phyloP scores from a whole-genome alignment of 2,113 vertebrate species.

The Castor canadensis region DNA sequence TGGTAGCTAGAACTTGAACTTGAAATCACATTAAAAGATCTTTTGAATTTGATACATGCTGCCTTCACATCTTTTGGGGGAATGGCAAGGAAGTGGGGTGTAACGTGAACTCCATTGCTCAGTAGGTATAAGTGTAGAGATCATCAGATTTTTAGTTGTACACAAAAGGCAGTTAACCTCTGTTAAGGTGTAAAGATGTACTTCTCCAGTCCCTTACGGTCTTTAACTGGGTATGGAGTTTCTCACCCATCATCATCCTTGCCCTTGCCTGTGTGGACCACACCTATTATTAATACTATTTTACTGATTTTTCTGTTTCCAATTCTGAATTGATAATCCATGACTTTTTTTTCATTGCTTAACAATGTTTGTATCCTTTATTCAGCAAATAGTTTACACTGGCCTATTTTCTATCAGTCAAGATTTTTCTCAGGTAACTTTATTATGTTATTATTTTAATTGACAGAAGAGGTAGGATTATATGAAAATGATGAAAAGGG shows the following conservation, averaged over 20 bases:
- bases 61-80: constrained; percentile 67
- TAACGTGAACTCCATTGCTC: constrained; percentile 76
- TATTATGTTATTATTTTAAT: constrained; percentile 74
- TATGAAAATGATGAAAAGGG: constrained; percentile 59
- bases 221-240: constrained; percentile 69
- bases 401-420: constrained; percentile 75
- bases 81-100: constrained; percentile 70
- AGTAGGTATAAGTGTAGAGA: constrained; percentile 79
- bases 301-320: constrained; percentile 78
- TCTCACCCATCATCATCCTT: constrained; percentile 75
- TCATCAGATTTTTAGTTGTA: constrained; percentile 67
- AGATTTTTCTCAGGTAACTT: constrained; percentile 79
- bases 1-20: constrained; percentile 37
- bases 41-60: constrained; percentile 33
- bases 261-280: constrained; percentile 72
- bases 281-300: constrained; percentile 62
- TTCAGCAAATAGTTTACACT: constrained; percentile 85
- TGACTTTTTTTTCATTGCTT: constrained; percentile 81
- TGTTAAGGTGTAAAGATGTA: constrained; percentile 44
- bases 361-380: constrained; percentile 82
- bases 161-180: constrained; percentile 61
- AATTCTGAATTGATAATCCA: constrained; percentile 77
- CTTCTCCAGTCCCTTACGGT: constrained; percentile 38
- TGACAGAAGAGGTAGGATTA: constrained; percentile 70
- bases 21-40: constrained; percentile 45